Evolutionary conservation across 2,113 vertebrate genomes (phyloP).

Genomic region (Hipposideros armiger): DNA sequence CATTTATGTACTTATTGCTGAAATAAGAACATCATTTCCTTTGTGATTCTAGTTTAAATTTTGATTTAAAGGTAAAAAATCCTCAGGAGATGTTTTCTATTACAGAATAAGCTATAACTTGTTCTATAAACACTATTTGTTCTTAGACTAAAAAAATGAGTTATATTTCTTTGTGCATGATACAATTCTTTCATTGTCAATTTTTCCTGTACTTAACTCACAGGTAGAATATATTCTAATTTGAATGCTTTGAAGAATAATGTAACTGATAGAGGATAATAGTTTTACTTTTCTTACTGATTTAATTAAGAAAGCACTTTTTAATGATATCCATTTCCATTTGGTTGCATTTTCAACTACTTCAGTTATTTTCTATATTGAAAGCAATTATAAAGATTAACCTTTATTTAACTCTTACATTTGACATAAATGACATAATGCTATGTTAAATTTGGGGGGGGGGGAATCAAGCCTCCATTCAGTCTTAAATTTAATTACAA

Average conservation of each 20-base stretch:
- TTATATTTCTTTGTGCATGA: not conserved
- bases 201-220: not conserved
- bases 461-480: not conserved
- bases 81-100: not conserved
- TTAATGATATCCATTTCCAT: not conserved
- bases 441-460: not conserved
- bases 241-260: not conserved
- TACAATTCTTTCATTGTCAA: not conserved
- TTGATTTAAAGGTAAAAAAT: not conserved
- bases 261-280: not conserved
- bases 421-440: not conserved
- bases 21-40: conserved; percentile 14
- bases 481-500: not conserved
- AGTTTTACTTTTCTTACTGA: not conserved
- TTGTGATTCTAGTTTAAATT: conserved; percentile 46
- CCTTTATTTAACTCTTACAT: not conserved
- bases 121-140: not conserved
- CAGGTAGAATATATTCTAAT: not conserved
- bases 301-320: conserved; percentile 4
- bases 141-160: not conserved
- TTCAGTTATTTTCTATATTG: not conserved
- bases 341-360: not conserved
- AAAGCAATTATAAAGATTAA: not conserved
- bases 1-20: not conserved
- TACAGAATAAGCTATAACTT: not conserved